phyloP scores from a whole-genome alignment of 1,140 invertebrate species.

The Drosophila fuyamai region DNA sequence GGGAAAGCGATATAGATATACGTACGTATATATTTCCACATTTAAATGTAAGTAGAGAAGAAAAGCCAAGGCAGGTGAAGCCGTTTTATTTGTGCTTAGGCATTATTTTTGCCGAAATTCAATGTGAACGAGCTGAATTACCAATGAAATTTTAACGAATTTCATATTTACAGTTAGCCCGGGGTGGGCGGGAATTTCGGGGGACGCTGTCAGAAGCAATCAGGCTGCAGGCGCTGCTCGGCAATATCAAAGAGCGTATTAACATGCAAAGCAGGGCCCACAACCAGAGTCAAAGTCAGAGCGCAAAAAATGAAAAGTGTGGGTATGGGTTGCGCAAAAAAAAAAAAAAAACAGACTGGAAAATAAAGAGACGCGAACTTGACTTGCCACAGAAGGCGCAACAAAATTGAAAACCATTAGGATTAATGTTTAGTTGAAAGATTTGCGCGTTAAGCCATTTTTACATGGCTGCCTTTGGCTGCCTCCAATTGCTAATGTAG shows the following conservation, averaged over 20 bases:
- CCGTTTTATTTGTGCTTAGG: slow-evolving; percentile 30
- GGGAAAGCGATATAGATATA: slow-evolving; percentile 2
- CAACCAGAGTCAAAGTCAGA: slow-evolving; percentile 44
- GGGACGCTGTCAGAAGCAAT: slow-evolving; percentile 72
- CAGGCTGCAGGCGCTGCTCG: slow-evolving; percentile 76
- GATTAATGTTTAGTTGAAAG: slow-evolving; percentile 83
- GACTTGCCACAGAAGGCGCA: slow-evolving; percentile 74
- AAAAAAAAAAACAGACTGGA: slow-evolving; percentile 6
- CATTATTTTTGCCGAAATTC: slow-evolving; percentile 51
- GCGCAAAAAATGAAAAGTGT: slow-evolving; percentile 32
- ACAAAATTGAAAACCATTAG: slow-evolving; percentile 82
- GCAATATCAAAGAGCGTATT: slow-evolving; percentile 82
- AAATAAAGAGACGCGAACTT: slow-evolving; percentile 44
- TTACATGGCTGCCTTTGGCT: slow-evolving; percentile 71
- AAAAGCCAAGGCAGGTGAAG: slow-evolving; percentile 19
- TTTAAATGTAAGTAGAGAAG: slow-evolving; percentile 1
- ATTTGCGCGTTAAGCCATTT: slow-evolving; percentile 82
- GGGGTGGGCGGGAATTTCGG: background rate
- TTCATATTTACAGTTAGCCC: slow-evolving; percentile 55
- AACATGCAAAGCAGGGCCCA: slow-evolving; percentile 77
- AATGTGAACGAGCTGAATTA: slow-evolving; percentile 43
- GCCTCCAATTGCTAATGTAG: slow-evolving; percentile 77
- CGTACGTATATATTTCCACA: background rate
- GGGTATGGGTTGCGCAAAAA: slow-evolving; percentile 1
- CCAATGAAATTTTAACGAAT: slow-evolving; percentile 55